Conservation (phyloP, 2,888 invertebrate genomes). For the Thecocarcelia acutangulata region DNA sequence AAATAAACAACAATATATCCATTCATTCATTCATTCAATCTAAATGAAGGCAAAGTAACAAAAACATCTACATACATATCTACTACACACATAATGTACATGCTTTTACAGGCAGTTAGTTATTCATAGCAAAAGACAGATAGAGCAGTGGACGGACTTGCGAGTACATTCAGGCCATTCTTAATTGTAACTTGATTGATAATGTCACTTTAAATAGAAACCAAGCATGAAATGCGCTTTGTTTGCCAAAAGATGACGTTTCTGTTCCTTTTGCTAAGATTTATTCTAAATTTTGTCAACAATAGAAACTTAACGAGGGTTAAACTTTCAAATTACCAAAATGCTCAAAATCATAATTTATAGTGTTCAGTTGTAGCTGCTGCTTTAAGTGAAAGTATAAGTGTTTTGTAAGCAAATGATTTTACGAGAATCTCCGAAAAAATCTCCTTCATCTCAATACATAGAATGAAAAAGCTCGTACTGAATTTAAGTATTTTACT, state of each 20-base stretch:
- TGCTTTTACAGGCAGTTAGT: no score
- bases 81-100: no score
- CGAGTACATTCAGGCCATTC: constrained; percentile 25
- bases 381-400: no score
- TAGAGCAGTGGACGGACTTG: not conserved
- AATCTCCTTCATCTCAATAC: no score
- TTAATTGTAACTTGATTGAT: constrained; percentile 58
- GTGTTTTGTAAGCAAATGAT: no score
- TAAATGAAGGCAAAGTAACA: not conserved
- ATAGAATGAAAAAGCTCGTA: no score
- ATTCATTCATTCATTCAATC: constrained; percentile 21
- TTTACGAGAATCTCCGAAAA: no score
- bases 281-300: constrained; percentile 13
- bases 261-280: constrained; percentile 26
- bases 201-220: constrained; percentile 62
- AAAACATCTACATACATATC: no score
- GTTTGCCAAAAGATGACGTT: constrained; percentile 55
- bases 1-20: constrained; percentile 38
- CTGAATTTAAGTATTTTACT: no score
- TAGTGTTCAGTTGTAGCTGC: no score
- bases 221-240: constrained; percentile 57
- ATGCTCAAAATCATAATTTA: no score
- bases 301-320: constrained; percentile 6
- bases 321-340: no score
- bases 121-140: not conserved